Evolutionary conservation across 2,797 vertebrate genomes (phyloP), one percentile per base, ranked within the genome.

Genomic region (Enteromius argenteus): DNA sequence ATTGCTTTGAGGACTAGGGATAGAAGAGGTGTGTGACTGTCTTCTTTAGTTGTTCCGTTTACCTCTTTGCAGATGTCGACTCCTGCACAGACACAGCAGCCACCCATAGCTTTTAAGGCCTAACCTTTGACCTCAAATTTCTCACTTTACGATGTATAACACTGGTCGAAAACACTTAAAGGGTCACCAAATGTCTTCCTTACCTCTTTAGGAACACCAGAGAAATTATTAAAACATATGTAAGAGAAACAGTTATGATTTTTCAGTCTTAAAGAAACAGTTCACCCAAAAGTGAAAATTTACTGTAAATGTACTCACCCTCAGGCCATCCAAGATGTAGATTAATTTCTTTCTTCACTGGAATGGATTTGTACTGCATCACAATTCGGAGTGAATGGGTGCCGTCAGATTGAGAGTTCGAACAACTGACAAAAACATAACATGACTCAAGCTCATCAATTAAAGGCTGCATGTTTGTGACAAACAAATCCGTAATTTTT

Each of bases 21-120:
- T 69, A 76, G 53, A 67, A 81, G 75, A 77, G 39, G 30, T 35
- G 32, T 44, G 30, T 66, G 15, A 49, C 44, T 5, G 3, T 56
- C 32, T 71, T n/a, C 84, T 85, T 67, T 79, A 44, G 67, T 85
- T 84, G 14, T 49, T 79, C 79, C 21, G 23, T 69, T 67, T 74
- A 64, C 75, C 84, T 87, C 84, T 79, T 80, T 80, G 77, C 89
- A 89, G 80, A 89, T 88, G 88, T 89, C 83, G 69, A 71, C 30
- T 80, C 75, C 80, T 79, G 53, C 82, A 85, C 79, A 76, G 75
- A 86, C 75, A 44, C 39, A 32, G 60, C 10, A 87, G 85, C 90
- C 90, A 90, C 88, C 88, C 90, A 85, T 81, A 85, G 84, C 66
- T 80, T 84, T 84, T 84, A 87, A 89, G 75, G 79, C 75, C 60